Evolutionary conservation across 2,113 vertebrate species (phyloP), one percentile per base, ranked within the genome.

Genomic region (Tachysurus fulvidraco): DNA sequence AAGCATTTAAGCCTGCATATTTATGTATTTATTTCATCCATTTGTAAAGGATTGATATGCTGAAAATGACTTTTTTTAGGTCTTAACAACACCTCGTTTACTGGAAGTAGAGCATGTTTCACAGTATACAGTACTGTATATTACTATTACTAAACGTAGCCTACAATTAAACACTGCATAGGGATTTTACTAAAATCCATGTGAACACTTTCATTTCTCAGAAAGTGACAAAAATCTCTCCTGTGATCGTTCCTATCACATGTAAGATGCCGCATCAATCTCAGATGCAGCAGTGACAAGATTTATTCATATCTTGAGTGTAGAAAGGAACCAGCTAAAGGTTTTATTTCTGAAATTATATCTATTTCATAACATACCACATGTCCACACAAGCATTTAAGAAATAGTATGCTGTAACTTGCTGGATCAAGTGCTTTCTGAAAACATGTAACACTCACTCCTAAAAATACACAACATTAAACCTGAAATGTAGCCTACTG

Each of bases 371-470:
- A n/a, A 67, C 46, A 65, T 55, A 85, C 77, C 76, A 67, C 74
- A 79, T 21, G 67, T 79, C 76, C 77, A 78, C 60, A 78, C 55
- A 74, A n/a, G 23, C 52, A 83, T 83, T 83, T 16, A 36, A 36
- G 36, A 36, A 57, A 79, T 16, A 41, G 6, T 80, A 41, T 59
- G 59, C 52, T 73, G 19, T 57, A 36, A 88, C 87, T 85, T 85
- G 87, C 76, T 88, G 87, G 87, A 81, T 85, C 83, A 85, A 88
- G 83, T 81, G 76, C 44, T 84, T 55, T 88, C 52, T 80, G 74
- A 84, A 80, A 80, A 59, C 52, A 79, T 78, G 21, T 69, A 21
- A 67, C 36, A 65, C 21, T 25, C 76, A 54, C 73, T 86, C 30
- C 7, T 80, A 73, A 60, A 59, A 73, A 77, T 82, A 84, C 74